Evolutionary conservation across 2,797 vertebrate genomes (phyloP), one percentile per base, ranked within the genome.

Genomic region (Coracias cyanogaster): DNA sequence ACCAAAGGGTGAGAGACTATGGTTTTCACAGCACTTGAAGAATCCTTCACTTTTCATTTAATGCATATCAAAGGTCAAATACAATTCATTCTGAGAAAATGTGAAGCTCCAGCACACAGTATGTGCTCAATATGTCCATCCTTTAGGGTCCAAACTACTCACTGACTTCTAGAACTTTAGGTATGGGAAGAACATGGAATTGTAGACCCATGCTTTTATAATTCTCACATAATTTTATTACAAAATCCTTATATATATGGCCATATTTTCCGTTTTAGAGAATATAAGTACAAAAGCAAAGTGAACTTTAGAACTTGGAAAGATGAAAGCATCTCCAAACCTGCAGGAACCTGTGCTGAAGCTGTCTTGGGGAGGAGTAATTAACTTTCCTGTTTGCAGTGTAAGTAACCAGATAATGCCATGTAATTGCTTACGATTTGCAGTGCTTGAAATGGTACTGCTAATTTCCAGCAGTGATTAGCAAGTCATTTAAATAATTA

Each of bases 401-500:
- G 58, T 89, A 95, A 93, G 87, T 79, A 94, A 94, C 89, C 86
- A 92, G 92, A 95, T 96, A 97, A 96, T 89, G 78, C 89, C 89
- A 48, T 86, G 62, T 86, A 97, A 94, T 94, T 96, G 70, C 77
- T 79, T 89, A 86, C 78, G 82, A 96, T 82, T 97, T 96, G 72
- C 67, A 82, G 73, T 96, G 85, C 89, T 88, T 89, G 87, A 95
- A 95, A 95, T 55, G 71, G 57, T 79, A 96, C 82, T 96, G 96
- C 85, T 95, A 95, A 96, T 97, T 96, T 97, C 85, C 95, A 96
- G 66, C 1, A 20, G 81, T 76, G 91, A 96, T 96, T 92, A 92
- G 82, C 82, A 90, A 82, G 84, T 82, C 46, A 91, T 95, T 97
- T 96, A 83, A 97, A 96, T 95, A 97, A 96, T 96, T 90, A 96